A percentile compares a stretch with the other conserved stretches of the same genome.
These are phyloP conservation scores for Plebejus melissa DNA, from an alignment of 2,888 invertebrate species.

Conservation along the genomic window DNA sequence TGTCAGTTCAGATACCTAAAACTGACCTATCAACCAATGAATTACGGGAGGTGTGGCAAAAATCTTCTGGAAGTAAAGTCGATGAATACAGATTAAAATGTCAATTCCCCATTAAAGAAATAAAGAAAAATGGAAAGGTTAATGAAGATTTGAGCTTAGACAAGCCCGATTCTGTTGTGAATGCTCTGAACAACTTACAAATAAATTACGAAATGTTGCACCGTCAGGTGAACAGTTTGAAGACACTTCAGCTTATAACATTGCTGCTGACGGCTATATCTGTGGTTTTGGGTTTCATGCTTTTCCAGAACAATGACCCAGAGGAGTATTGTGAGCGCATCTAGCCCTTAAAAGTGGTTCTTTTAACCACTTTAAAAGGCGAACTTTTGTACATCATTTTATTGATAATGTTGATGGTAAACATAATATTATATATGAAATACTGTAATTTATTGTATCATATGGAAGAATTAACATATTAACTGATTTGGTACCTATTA, in stretches of 20 bases:
- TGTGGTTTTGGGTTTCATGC: slow-evolving; percentile 53
- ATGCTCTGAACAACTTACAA: slow-evolving; percentile 77
- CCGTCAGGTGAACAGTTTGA: slow-evolving; percentile 54
- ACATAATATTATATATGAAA: slow-evolving; percentile 47
- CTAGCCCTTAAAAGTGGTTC: slow-evolving; percentile 63
- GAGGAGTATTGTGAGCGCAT: slow-evolving; percentile 59
- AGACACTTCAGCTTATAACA: slow-evolving; percentile 56
- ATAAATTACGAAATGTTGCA: slow-evolving; percentile 55
- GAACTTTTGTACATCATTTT: slow-evolving; percentile 41
- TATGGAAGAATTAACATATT: slow-evolving; percentile 42
- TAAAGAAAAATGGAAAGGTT: slow-evolving; percentile 55
- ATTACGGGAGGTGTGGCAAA: slow-evolving; percentile 86
- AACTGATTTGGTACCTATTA: slow-evolving; percentile 27
- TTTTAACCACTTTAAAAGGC: slow-evolving; percentile 49
- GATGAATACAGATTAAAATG: slow-evolving; percentile 87
- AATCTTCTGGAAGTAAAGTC: slow-evolving; percentile 77
- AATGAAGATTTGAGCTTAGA: slow-evolving; percentile 66
- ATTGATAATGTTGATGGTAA: slow-evolving; percentile 40
- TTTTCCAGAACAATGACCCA: slow-evolving; percentile 54
- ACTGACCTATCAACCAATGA: slow-evolving; percentile 79
- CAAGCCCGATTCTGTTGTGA: slow-evolving; percentile 86
- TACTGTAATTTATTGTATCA: slow-evolving; percentile 47
- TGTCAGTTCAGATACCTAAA: slow-evolving; percentile 85
- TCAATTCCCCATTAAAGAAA: slow-evolving; percentile 72
- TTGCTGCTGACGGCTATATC: slow-evolving; percentile 52